Evolutionary conservation across 1,140 invertebrate species (phyloP).

Genomic region (Lepidurus arcticus): DNA sequence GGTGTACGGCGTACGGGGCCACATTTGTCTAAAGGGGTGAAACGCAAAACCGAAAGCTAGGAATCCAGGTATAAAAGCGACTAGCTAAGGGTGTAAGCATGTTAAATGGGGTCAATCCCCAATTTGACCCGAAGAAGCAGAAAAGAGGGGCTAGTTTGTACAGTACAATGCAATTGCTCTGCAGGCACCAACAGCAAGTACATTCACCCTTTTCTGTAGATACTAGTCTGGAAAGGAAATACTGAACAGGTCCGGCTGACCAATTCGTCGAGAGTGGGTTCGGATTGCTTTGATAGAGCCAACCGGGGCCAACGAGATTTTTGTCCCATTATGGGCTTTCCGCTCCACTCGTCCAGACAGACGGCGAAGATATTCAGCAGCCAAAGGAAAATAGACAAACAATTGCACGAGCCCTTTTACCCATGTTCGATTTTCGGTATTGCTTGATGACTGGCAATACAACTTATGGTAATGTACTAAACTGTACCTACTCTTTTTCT

Average conservation of each 20-base stretch:
- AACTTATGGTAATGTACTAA: neutral
- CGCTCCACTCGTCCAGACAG: neutral
- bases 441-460: too few relatives aligned
- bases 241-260: neutral
- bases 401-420: neutral
- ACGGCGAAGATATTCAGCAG: neutral
- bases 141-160: neutral
- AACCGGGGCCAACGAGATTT: too few relatives aligned
- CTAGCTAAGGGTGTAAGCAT: slow-evolving; percentile 1
- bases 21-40: slow-evolving; percentile 1
- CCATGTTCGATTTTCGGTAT: neutral
- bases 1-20: neutral
- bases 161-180: slow-evolving; percentile 4
- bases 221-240: neutral
- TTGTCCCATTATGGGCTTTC: too few relatives aligned
- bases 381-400: neutral
- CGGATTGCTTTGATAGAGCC: too few relatives aligned
- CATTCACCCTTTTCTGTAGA: neutral
- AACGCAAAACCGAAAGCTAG: neutral
- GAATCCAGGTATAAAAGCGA: neutral
- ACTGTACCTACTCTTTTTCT: neutral
- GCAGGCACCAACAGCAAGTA: neutral
- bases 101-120: slow-evolving; percentile 10
- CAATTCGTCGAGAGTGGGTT: too few relatives aligned
- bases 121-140: neutral